Conservation (phyloP, 2,797 vertebrate species). For the Artibeus lituratus region DNA sequence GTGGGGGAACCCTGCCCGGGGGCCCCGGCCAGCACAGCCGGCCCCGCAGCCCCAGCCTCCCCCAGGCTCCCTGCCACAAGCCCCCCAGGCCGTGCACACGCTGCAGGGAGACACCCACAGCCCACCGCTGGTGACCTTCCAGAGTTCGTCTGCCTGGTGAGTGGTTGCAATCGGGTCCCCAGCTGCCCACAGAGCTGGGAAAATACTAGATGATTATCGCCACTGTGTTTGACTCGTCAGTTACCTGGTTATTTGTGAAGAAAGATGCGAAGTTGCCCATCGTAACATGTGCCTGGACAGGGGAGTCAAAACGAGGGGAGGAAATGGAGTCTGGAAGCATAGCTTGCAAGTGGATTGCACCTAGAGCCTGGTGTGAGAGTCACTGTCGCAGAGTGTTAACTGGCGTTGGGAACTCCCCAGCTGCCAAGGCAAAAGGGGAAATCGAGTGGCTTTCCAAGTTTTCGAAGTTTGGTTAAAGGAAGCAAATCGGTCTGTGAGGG, state of each 20-base stretch:
- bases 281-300: accelerated
- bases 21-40: slow-evolving; percentile 78
- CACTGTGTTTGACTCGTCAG: accelerated
- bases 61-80: slow-evolving; percentile 50
- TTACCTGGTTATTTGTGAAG: neutral
- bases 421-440: neutral
- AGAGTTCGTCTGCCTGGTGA: slow-evolving; percentile 96
- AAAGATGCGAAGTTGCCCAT: neutral
- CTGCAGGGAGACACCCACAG: slow-evolving; percentile 90
- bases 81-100: slow-evolving; percentile 85
- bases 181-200: accelerated
- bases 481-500: neutral
- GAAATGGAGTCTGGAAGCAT: neutral
- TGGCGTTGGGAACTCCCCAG: neutral
- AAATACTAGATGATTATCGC: accelerated
- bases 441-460: neutral
- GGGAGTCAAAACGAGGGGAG: neutral
- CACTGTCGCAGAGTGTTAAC: accelerated
- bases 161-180: neutral
- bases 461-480: neutral
- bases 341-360: accelerated
- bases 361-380: neutral
- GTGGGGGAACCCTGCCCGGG: slow-evolving; percentile 88
- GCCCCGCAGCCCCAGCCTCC: slow-evolving; percentile 74
- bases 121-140: slow-evolving; percentile 91